Percentiles rank a stretch among this genome's conserved stretches.
These are phyloP conservation scores for Branchellion lobata DNA, from an alignment of 2,888 invertebrate species.

Conservation along the genomic window DNA sequence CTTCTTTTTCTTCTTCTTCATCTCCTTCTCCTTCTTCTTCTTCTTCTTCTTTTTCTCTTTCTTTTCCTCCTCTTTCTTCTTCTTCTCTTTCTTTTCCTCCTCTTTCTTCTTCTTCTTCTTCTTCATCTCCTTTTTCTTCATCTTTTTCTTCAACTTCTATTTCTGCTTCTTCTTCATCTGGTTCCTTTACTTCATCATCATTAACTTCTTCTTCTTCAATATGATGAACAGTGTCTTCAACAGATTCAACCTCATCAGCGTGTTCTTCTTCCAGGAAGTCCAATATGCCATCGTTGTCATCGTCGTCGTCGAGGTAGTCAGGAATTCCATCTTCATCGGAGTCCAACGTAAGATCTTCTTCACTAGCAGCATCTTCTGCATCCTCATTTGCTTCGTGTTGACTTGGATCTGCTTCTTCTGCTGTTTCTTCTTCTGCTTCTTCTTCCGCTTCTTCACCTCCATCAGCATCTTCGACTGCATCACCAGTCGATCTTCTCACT, in stretches of 20 bases:
- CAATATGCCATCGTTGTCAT: constrained; percentile 51
- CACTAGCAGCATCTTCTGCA: neutral
- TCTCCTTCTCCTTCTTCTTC: neutral
- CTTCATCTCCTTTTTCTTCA: constrained; percentile 3
- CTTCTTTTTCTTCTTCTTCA: constrained; percentile 12
- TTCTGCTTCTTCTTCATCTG: neutral
- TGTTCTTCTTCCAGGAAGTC: constrained; percentile 49
- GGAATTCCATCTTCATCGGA: constrained; percentile 48
- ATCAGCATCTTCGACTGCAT: constrained; percentile 50
- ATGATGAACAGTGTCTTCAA: constrained; percentile 56
- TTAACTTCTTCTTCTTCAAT: constrained; percentile 49
- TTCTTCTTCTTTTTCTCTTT: neutral
- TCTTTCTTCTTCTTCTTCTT: neutral
- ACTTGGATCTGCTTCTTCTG: neutral
- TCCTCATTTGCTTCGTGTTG: neutral
- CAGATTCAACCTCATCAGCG: constrained; percentile 48
- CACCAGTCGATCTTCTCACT: constrained; percentile 44
- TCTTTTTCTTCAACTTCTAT: neutral
- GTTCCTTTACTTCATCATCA: constrained; percentile 50
- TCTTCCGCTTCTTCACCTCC: constrained; percentile 51
- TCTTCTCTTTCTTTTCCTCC: constrained; percentile 45
- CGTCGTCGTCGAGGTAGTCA: constrained; percentile 48
- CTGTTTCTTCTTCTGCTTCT: neutral
- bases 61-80: constrained; percentile 51
- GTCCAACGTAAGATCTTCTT: constrained; percentile 46